Percentiles rank a stretch among this genome's conserved stretches.
These are phyloP conservation scores for Polyommatus icarus DNA, from an alignment of 2,888 invertebrate genomes.

Conservation along the genomic window DNA sequence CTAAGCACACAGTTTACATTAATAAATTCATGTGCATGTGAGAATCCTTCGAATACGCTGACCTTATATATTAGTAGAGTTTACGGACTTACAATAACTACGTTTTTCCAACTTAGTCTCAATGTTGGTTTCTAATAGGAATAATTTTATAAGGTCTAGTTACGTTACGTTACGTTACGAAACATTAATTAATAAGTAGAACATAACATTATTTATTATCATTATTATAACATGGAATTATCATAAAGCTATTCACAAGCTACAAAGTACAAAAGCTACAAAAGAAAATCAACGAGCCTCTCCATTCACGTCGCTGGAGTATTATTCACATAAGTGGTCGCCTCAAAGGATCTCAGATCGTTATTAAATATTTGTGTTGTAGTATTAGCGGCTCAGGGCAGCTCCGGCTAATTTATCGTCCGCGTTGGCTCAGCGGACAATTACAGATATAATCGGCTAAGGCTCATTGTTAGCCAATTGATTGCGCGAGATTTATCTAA, in stretches of 20 bases:
- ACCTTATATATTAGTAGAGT: too few species aligned
- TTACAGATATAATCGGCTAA: constrained; percentile 49
- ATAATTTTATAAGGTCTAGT: too few species aligned
- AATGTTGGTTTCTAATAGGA: too few species aligned
- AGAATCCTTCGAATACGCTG: too few species aligned
- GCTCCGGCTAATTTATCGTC: constrained; percentile 73
- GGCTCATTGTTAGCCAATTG: constrained; percentile 41
- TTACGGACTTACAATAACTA: too few species aligned
- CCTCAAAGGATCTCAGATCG: constrained; percentile 74
- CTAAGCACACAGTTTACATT: too few species aligned
- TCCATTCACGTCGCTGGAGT: constrained; percentile 50
- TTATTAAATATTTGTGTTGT: constrained; percentile 81
- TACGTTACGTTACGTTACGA: too few species aligned
- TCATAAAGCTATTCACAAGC: background rate
- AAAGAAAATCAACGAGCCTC: constrained; percentile 5
- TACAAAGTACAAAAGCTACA: background rate
- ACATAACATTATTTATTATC: too few species aligned
- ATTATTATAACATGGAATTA: background rate
- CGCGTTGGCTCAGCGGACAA: constrained; percentile 43
- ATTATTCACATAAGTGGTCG: constrained; percentile 76
- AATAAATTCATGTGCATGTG: too few species aligned
- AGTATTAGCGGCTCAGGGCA: constrained; percentile 65
- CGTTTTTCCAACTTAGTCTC: too few species aligned
- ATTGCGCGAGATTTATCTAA: constrained; percentile 30
- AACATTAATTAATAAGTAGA: too few species aligned